phyloP scores from a whole-genome alignment of 2,888 invertebrate genomes.

The Phyllotreta striolata region DNA sequence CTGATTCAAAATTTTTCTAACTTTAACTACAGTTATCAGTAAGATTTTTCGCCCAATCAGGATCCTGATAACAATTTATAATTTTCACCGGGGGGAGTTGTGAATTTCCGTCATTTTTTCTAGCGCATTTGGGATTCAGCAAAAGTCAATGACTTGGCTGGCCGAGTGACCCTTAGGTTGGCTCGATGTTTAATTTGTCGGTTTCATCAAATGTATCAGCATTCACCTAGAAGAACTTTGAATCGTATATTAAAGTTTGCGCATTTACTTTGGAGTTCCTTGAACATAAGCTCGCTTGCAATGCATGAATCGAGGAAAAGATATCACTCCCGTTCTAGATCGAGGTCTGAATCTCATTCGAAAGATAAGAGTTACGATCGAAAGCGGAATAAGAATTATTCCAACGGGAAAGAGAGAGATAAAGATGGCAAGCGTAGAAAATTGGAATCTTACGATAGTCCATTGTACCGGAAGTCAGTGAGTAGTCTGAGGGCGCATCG shows the following conservation, averaged over 20 bases:
- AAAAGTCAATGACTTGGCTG: conserved; percentile 48
- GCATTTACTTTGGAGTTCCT: conserved; percentile 40
- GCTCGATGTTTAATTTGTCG: conserved; percentile 76
- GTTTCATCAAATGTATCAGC: conserved; percentile 72
- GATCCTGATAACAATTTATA: conserved; percentile 15
- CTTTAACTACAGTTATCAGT: background rate
- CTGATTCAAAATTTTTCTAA: conserved; percentile 2
- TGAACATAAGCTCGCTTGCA: conserved; percentile 15
- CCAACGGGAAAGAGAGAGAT: conserved; percentile 75
- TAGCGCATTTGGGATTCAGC: conserved; percentile 23
- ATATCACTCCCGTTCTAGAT: conserved; percentile 76
- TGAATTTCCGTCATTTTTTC: conserved; percentile 29
- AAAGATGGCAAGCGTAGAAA: conserved; percentile 77
- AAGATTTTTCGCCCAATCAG: background rate
- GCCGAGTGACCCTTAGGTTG: conserved; percentile 62
- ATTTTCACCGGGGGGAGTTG: conserved; percentile 9
- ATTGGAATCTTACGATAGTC: conserved; percentile 69
- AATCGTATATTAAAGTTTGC: conserved; percentile 61
- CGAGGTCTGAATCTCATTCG: conserved; percentile 65
- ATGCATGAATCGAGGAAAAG: conserved; percentile 85
- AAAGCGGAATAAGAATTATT: conserved; percentile 70
- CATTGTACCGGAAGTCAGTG: conserved; percentile 65
- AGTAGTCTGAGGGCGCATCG: conserved; percentile 69
- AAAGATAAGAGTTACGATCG: conserved; percentile 69
- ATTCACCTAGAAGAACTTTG: conserved; percentile 75